Evolutionary conservation across 2,888 invertebrate genomes (phyloP).

Genomic region (Plebejus melissa): DNA sequence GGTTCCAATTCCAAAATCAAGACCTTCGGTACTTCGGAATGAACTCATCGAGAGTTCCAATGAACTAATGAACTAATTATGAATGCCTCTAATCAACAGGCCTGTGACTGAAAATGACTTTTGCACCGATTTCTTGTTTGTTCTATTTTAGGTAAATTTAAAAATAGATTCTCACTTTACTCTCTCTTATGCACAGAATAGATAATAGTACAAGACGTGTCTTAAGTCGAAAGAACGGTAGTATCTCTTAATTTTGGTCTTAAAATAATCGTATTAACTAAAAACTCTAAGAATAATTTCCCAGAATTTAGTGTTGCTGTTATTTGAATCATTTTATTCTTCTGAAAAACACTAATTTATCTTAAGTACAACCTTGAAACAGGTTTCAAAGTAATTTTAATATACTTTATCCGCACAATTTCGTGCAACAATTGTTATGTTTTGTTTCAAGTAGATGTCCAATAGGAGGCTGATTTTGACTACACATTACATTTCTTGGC

Average conservation of each 20-base stretch:
- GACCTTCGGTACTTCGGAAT: not conserved
- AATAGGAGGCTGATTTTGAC: conserved; percentile 2
- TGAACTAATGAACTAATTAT: conserved; percentile 2
- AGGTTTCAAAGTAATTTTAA: not conserved
- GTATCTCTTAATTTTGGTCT: no score
- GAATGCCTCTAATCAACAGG: conserved; percentile 13
- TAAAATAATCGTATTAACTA: no score
- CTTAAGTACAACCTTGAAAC: not conserved
- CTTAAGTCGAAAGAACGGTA: no score
- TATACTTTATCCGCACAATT: not conserved
- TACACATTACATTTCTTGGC: not conserved
- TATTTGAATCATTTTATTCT: not conserved
- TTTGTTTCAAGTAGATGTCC: conserved; percentile 27
- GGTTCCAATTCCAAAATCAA: not conserved
- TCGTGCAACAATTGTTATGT: not conserved
- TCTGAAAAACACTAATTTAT: not conserved
- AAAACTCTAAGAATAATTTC: not conserved
- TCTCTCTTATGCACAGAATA: no score
- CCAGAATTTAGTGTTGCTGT: not conserved
- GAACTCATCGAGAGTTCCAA: not conserved
- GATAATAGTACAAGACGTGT: no score
- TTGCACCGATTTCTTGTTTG: not conserved
- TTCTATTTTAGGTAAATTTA: not conserved
- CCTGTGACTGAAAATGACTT: not conserved
- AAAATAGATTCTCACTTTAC: not conserved